Conservation (phyloP, 2,888 invertebrate species). For the Mimumesa dahlbomi region DNA sequence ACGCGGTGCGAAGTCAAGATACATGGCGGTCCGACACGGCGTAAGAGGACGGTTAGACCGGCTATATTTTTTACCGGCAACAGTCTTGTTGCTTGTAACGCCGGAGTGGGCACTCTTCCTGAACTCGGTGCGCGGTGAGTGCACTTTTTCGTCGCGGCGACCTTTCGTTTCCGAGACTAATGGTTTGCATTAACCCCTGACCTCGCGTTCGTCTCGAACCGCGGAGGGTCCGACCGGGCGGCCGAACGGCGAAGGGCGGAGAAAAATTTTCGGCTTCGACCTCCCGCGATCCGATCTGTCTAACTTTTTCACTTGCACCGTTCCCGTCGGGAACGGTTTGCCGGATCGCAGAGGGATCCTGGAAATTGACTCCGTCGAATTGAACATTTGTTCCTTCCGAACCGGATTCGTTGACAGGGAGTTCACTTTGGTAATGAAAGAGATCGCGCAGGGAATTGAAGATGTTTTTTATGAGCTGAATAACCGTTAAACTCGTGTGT, state of each 20-base stretch:
- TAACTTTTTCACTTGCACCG: neutral
- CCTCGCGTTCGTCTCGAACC: conserved; percentile 29
- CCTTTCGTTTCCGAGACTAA: conserved; percentile 62
- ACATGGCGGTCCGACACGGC: neutral
- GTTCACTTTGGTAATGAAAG: too few relatives aligned
- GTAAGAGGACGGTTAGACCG: neutral
- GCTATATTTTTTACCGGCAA: conserved; percentile 24
- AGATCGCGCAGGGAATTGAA: too few relatives aligned
- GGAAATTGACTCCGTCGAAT: too few relatives aligned
- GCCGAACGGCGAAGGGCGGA: conserved; percentile 1
- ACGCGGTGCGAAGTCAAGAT: neutral
- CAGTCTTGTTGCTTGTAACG: conserved; percentile 16
- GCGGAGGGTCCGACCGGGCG: conserved; percentile 22
- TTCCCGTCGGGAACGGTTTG: too few relatives aligned
- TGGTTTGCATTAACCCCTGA: conserved; percentile 65
- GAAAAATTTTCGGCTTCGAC: conserved; percentile 16
- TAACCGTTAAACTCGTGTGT: too few relatives aligned
- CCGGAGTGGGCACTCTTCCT: conserved; percentile 4
- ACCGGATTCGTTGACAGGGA: too few relatives aligned
- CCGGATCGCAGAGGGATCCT: too few relatives aligned
- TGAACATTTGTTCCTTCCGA: too few relatives aligned
- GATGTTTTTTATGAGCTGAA: too few relatives aligned
- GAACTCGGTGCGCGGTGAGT: conserved; percentile 46
- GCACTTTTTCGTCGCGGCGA: conserved; percentile 57
- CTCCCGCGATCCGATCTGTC: neutral